Evolutionary conservation across 1,140 invertebrate species (phyloP), one percentile per base, ranked within the genome.

Genomic region (Bradysia coprophila): DNA sequence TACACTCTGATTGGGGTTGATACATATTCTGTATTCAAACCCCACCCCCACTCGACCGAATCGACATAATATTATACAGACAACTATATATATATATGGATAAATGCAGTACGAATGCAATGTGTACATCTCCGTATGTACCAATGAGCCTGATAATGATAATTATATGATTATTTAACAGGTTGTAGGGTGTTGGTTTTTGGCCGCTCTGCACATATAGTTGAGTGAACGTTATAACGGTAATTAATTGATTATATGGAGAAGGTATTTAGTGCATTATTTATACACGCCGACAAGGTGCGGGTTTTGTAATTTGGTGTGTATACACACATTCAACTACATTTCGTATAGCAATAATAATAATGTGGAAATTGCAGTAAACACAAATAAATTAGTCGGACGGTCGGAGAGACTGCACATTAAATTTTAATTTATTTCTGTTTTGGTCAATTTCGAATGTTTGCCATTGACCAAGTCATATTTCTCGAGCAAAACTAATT

Each of bases 1-100:
- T 38, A 38, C 18, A 18, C 18, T 38, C 18, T 18, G 36, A n/a
- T 38, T 38, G 36, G 36, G 36, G 36, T 38, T 18, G 36, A 38
- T 38, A 20, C n/a, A 8, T 31, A n/a, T n/a, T 31, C 28, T 9
- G n/a, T n/a, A n/a, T n/a, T n/a, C n/a, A n/a, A n/a, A n/a, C n/a
- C n/a, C n/a, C n/a, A n/a, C n/a, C n/a, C n/a, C n/a, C n/a, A n/a
- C n/a, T n/a, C n/a, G n/a, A n/a, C n/a, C n/a, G n/a, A n/a, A n/a
- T n/a, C n/a, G n/a, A n/a, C n/a, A n/a, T n/a, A n/a, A n/a, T n/a
- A n/a, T n/a, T n/a, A n/a, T n/a, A n/a, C n/a, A n/a, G n/a, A n/a
- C n/a, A n/a, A n/a, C n/a, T n/a, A n/a, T n/a, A n/a, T n/a, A n/a
- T n/a, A n/a, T n/a, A n/a, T n/a, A n/a, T n/a, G n/a, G n/a, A n/a